Percentiles rank a stretch among this genome's conserved stretches.
Conservation (phyloP, 2,888 invertebrate genomes). For the Ochropleura plecta region DNA sequence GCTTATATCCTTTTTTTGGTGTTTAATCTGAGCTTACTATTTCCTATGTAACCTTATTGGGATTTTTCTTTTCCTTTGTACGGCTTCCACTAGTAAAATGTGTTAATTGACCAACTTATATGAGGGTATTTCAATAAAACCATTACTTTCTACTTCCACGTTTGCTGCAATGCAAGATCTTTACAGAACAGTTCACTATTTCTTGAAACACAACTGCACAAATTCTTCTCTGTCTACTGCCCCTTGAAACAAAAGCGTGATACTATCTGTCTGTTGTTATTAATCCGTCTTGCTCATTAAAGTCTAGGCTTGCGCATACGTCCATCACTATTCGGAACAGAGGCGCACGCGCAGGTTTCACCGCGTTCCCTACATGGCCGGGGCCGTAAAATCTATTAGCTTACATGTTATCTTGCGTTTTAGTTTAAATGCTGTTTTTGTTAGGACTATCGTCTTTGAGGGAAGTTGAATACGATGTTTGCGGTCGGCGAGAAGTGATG, state of each 20-base stretch:
- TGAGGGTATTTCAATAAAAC: neutral
- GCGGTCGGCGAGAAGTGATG: neutral
- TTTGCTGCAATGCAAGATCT: neutral
- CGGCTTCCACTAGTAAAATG: neutral
- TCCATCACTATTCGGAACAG: conserved; percentile 63
- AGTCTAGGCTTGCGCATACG: conserved; percentile 31
- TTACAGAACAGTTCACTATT: neutral
- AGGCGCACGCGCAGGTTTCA: conserved; percentile 69
- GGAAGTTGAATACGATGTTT: neutral
- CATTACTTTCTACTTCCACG: neutral
- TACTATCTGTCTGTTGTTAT: neutral
- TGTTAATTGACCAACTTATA: neutral
- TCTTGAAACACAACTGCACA: neutral
- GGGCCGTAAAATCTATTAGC: conserved; percentile 73
- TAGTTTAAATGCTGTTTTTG: conserved; percentile 22
- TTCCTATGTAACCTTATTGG: neutral
- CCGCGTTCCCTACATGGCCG: conserved; percentile 72
- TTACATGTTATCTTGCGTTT: conserved; percentile 49
- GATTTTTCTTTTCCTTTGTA: neutral
- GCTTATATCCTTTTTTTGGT: neutral
- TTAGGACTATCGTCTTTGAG: conserved; percentile 16
- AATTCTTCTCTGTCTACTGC: neutral
- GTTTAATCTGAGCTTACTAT: neutral
- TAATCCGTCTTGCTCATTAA: conserved; percentile 31
- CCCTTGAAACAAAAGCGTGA: neutral